phyloP scores from a whole-genome alignment of 2,888 invertebrate species.

The Xanthia togata region DNA sequence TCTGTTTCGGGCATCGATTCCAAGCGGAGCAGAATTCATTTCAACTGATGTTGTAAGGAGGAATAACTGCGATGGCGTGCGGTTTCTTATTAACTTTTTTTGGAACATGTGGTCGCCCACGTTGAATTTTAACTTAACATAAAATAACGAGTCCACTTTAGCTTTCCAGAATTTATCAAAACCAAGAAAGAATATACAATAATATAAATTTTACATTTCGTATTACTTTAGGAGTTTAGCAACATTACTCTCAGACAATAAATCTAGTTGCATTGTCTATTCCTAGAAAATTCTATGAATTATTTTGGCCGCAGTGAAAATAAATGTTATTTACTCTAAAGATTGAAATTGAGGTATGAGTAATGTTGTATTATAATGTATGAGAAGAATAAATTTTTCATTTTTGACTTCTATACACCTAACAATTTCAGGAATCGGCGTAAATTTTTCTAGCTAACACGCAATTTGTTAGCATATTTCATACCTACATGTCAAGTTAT shows the following conservation, averaged over 20 bases:
- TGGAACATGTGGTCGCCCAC: slow-evolving; percentile 54
- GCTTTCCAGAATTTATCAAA: slow-evolving; percentile 32
- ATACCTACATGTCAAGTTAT: slow-evolving; percentile 26
- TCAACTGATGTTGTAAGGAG: slow-evolving; percentile 31
- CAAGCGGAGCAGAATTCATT: slow-evolving; percentile 35
- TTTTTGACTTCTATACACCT: slow-evolving; percentile 26
- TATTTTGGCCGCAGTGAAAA: slow-evolving; percentile 19
- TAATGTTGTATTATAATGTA: slow-evolving; percentile 9
- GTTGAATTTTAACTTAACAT: slow-evolving; percentile 39
- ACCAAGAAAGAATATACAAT: background rate
- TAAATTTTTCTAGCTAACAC: slow-evolving; percentile 32
- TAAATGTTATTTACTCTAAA: slow-evolving; percentile 42
- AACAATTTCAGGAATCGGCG: slow-evolving; percentile 14
- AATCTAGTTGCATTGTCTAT: slow-evolving; percentile 34
- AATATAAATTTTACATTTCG: slow-evolving; percentile 15
- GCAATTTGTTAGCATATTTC: slow-evolving; percentile 36
- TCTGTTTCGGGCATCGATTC: slow-evolving; percentile 45
- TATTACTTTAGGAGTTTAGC: slow-evolving; percentile 6
- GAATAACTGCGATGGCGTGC: slow-evolving; percentile 53
- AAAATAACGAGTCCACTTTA: slow-evolving; percentile 23
- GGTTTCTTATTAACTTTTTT: slow-evolving; percentile 57
- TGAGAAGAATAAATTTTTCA: slow-evolving; percentile 6
- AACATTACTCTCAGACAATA: slow-evolving; percentile 37
- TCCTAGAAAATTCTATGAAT: too few relatives aligned
- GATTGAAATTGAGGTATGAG: slow-evolving; percentile 29